A percentile compares a stretch with the other conserved stretches of the same genome.
Conservation (phyloP, 2,888 invertebrate genomes). For the Cremastinae sp. region DNA sequence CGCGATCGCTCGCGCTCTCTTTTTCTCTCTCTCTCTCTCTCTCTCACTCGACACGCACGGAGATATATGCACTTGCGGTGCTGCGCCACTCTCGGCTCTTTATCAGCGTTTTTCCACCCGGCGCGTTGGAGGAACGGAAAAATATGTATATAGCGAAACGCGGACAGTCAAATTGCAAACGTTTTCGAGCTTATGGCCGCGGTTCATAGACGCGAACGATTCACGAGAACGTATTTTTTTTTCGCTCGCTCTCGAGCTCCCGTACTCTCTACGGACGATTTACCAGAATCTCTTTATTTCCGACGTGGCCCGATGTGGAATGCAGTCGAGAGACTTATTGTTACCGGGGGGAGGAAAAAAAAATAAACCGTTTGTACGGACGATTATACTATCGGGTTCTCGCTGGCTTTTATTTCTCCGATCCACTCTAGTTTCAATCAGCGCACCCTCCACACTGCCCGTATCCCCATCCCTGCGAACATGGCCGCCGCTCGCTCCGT, state of each 20-base stretch:
- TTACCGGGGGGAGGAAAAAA: constrained; percentile 25
- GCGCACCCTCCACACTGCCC: constrained; percentile 64
- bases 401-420: constrained; percentile 48
- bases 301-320: constrained; percentile 55
- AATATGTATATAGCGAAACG: constrained; percentile 22
- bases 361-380: constrained; percentile 29
- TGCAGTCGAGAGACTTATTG: constrained; percentile 50
- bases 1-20: constrained; percentile 23
- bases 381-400: constrained; percentile 25
- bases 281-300: constrained; percentile 53
- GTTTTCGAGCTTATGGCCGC: constrained; percentile 41
- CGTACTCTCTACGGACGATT: constrained; percentile 15
- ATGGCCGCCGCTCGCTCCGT: constrained; percentile 61
- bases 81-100: constrained; percentile 68
- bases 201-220: constrained; percentile 36
- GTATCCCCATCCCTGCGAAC: constrained; percentile 64
- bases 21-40: constrained; percentile 3
- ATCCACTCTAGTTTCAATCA: constrained; percentile 62
- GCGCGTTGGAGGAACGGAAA: constrained; percentile 36
- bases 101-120: constrained; percentile 58
- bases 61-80: constrained; percentile 56
- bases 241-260: not conserved
- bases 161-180: constrained; percentile 29
- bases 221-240: constrained; percentile 21
- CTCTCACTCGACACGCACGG: constrained; percentile 61